phyloP scores from a whole-genome alignment of 2,888 invertebrate genomes.

The Cantharis lateralis region DNA sequence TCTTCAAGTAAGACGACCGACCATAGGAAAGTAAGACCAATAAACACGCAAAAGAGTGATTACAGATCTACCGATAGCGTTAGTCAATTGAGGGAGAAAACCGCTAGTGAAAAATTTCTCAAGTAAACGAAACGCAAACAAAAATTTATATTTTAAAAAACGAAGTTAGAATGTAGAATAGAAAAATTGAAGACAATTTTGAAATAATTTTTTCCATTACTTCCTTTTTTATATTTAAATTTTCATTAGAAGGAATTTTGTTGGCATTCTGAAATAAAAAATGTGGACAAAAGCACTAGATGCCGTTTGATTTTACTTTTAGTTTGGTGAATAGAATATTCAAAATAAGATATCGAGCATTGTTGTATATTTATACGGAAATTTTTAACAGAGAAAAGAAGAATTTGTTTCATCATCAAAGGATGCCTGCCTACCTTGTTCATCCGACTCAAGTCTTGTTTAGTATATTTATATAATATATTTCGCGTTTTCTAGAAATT shows the following conservation, averaged over 20 bases:
- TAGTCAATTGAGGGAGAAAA: neutral
- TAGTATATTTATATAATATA: neutral
- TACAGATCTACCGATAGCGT: slow-evolving; percentile 12
- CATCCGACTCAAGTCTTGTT: neutral
- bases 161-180: neutral
- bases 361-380: neutral
- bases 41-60: slow-evolving; percentile 23
- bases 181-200: neutral
- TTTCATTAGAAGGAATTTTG: neutral
- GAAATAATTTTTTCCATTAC: neutral
- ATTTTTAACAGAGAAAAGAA: neutral
- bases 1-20: neutral
- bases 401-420: neutral
- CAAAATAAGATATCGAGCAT: neutral
- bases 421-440: neutral
- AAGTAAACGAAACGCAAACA: neutral
- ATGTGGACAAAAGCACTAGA: neutral
- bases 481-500: neutral
- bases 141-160: neutral
- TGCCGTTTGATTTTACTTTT: neutral
- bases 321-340: neutral
- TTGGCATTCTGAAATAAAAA: neutral
- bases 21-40: slow-evolving; percentile 6
- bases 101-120: neutral
- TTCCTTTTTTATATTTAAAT: neutral